Evolutionary conservation across 2,888 invertebrate genomes (phyloP).

Genomic region (Chloroclystis v-ata): DNA sequence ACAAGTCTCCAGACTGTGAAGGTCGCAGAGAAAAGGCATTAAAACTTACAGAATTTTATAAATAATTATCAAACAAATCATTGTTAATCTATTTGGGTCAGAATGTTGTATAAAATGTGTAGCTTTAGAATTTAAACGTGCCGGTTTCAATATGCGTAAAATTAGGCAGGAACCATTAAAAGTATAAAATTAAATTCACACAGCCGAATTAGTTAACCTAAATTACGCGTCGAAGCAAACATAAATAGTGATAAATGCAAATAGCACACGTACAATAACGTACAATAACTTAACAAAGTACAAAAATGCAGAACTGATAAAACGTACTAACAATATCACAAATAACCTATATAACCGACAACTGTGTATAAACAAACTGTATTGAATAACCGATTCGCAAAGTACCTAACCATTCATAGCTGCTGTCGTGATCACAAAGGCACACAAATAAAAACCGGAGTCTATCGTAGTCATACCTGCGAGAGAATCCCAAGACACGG

Average conservation of each 20-base stretch:
- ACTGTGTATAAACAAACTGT: conserved; percentile 21
- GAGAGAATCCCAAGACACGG: conserved; percentile 13
- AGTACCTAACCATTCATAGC: conserved; percentile 23
- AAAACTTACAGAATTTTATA: neutral
- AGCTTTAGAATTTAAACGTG: too few relatives aligned
- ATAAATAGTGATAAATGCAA: conserved; percentile 15
- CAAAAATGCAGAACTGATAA: conserved; percentile 17
- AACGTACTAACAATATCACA: conserved; percentile 13
- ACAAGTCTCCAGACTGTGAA: neutral
- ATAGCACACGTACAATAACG: conserved; percentile 18
- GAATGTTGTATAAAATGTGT: too few relatives aligned
- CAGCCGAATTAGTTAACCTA: neutral
- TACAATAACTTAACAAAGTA: conserved; percentile 25
- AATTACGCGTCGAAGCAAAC: conserved; percentile 6
- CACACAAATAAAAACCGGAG: neutral
- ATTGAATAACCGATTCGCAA: conserved; percentile 20
- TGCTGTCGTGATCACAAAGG: neutral
- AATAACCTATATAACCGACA: conserved; percentile 16
- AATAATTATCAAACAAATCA: too few relatives aligned
- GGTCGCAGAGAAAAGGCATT: neutral
- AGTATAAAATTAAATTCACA: neutral
- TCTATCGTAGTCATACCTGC: conserved; percentile 16
- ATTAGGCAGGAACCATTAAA: neutral
- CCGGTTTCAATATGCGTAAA: neutral
- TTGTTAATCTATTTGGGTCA: too few relatives aligned